phyloP scores from a whole-genome alignment of 2,113 vertebrate species.

The Pelobates fuscus region DNA sequence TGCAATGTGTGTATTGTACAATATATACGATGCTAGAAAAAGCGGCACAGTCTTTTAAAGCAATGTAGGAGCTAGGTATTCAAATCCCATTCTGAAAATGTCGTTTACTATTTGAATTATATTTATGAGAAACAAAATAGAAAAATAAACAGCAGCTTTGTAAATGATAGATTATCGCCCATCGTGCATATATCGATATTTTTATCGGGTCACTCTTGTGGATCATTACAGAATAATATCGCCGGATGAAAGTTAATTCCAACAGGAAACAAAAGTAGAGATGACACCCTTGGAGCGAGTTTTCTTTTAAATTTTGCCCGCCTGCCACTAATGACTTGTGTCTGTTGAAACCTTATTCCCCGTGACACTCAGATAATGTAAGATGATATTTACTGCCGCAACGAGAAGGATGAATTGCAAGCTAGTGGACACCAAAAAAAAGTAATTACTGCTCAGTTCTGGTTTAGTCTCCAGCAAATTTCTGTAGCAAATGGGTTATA shows the following conservation, averaged over 20 bases:
- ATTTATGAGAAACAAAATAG: too few relatives aligned
- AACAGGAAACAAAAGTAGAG: background rate
- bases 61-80: too few relatives aligned
- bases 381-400: slow-evolving; percentile 43
- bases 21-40: too few relatives aligned
- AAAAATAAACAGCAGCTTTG: background rate
- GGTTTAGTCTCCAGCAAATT: slow-evolving; percentile 31
- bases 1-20: too few relatives aligned
- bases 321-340: slow-evolving; percentile 33
- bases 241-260: slow-evolving; percentile 39
- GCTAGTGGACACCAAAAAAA: background rate
- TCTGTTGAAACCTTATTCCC: slow-evolving; percentile 42
- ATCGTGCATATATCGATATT: slow-evolving; percentile 12
- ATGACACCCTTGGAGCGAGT: slow-evolving; percentile 14
- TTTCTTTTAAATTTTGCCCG: slow-evolving; percentile 9
- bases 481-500: slow-evolving; percentile 41
- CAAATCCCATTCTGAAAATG: too few relatives aligned
- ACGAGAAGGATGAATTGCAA: slow-evolving; percentile 37
- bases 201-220: slow-evolving; percentile 16
- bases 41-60: too few relatives aligned
- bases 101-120: too few relatives aligned
- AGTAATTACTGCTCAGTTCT: slow-evolving; percentile 38
- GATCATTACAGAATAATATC: slow-evolving; percentile 28
- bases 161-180: slow-evolving; percentile 11
- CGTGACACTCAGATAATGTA: slow-evolving; percentile 26